These are phyloP conservation scores for Coracopsis vasa DNA, from an alignment of 2,113 vertebrate genomes.

Conservation along the genomic window DNA sequence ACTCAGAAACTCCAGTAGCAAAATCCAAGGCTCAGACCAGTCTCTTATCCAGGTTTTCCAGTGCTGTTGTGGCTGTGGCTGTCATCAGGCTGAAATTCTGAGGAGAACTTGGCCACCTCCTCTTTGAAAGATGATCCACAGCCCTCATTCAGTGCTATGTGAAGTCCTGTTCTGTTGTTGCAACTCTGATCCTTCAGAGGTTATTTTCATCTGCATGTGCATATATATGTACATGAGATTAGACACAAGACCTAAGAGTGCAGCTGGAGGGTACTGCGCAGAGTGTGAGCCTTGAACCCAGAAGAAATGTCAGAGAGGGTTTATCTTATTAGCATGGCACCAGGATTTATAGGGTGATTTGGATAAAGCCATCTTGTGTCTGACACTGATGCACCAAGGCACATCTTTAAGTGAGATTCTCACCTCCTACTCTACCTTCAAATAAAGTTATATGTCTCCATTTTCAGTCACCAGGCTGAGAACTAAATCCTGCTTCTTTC, in stretches of 20 bases:
- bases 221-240: not conserved
- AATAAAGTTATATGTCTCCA: not conserved
- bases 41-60: not conserved
- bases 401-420: not conserved
- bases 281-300: not conserved
- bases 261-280: not conserved
- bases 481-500: not conserved
- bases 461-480: not conserved
- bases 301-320: not conserved
- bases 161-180: not conserved
- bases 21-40: not conserved
- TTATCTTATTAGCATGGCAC: not conserved
- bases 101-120: not conserved
- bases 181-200: not conserved
- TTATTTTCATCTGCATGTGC: not conserved
- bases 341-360: not conserved
- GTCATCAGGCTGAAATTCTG: not conserved
- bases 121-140: constrained; percentile 2
- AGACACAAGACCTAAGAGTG: not conserved
- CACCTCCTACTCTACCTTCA: not conserved
- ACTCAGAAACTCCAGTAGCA: not conserved
- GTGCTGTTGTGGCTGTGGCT: not conserved
- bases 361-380: not conserved
- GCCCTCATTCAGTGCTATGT: not conserved
- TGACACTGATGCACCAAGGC: not conserved